phyloP scores from a whole-genome alignment of 2,888 invertebrate genomes.

The Drosophila testacea region DNA sequence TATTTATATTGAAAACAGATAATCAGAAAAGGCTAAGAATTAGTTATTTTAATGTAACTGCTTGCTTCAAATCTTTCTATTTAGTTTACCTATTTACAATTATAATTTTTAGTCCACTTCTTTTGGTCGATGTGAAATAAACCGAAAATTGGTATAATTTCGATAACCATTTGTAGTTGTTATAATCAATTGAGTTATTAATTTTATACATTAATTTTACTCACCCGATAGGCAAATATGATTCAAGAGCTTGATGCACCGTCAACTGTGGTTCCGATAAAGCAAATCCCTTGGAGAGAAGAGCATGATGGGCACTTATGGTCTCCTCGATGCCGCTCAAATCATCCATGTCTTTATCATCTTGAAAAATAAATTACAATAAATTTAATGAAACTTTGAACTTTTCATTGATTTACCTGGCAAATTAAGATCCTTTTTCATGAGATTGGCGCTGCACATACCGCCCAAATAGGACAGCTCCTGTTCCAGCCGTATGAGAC shows the following conservation, averaged over 20 bases:
- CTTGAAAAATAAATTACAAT: conserved; percentile 68
- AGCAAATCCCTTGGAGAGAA: conserved; percentile 96
- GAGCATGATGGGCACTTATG: conserved; percentile 86
- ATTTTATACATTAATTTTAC: conserved; percentile 66
- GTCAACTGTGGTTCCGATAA: conserved; percentile 93
- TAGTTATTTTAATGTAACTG: too few relatives aligned
- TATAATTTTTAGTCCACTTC: too few relatives aligned
- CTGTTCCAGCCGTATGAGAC: conserved; percentile 90
- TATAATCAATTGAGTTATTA: too few relatives aligned
- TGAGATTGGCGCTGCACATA: conserved; percentile 95
- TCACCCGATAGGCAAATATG: conserved; percentile 93
- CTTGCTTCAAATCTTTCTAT: too few relatives aligned
- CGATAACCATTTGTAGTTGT: too few relatives aligned
- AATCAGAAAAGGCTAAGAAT: too few relatives aligned
- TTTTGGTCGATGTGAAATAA: too few relatives aligned
- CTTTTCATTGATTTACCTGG: conserved; percentile 83
- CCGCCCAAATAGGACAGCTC: conserved; percentile 96
- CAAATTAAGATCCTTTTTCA: conserved; percentile 92
- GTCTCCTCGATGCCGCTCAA: conserved; percentile 89
- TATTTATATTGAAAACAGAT: too few relatives aligned
- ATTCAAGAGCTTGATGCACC: conserved; percentile 95
- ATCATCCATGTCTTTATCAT: conserved; percentile 90
- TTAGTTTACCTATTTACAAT: too few relatives aligned
- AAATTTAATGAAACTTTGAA: not conserved
- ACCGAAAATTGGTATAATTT: too few relatives aligned